Percentiles rank a stretch among this genome's conserved stretches.
phyloP scores from a whole-genome alignment of 1,140 invertebrate species.

The Bombus pascuorum region DNA sequence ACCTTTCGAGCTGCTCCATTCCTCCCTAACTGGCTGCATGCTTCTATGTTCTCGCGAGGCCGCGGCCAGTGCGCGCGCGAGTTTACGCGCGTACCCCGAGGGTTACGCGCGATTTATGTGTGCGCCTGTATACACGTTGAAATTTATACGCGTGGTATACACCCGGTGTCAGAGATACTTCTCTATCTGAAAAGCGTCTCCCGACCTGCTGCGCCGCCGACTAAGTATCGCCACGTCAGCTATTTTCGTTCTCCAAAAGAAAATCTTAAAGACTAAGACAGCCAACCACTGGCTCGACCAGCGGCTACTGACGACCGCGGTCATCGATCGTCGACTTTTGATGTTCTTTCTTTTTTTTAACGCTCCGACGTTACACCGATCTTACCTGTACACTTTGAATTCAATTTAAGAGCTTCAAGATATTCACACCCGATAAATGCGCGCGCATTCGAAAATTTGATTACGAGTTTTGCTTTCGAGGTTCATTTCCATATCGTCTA shows the following conservation, averaged over 20 bases:
- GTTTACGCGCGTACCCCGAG: constrained; percentile 50
- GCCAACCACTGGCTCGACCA: not conserved
- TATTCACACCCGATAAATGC: not conserved
- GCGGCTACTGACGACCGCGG: not conserved
- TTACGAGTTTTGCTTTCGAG: not conserved
- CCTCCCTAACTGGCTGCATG: constrained; percentile 1
- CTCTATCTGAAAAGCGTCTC: constrained; percentile 36
- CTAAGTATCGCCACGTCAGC: constrained; percentile 21
- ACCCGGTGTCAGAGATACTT: constrained; percentile 15
- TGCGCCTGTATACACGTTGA: constrained; percentile 45
- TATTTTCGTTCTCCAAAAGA: constrained; percentile 19
- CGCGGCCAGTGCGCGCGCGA: not conserved
- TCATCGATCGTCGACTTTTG: not conserved
- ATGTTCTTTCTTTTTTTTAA: not conserved
- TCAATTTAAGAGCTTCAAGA: not conserved
- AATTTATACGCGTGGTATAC: constrained; percentile 57
- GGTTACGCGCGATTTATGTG: constrained; percentile 61
- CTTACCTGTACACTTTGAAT: not conserved
- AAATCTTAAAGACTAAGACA: constrained; percentile 15
- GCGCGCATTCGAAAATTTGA: not conserved
- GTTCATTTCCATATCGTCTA: not conserved
- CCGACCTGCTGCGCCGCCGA: not conserved
- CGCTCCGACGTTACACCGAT: not conserved
- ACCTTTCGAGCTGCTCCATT: not conserved
- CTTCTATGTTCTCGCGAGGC: constrained; percentile 7